Conservation (phyloP, 2,113 vertebrate species). For the Recurvirostra avosetta region DNA sequence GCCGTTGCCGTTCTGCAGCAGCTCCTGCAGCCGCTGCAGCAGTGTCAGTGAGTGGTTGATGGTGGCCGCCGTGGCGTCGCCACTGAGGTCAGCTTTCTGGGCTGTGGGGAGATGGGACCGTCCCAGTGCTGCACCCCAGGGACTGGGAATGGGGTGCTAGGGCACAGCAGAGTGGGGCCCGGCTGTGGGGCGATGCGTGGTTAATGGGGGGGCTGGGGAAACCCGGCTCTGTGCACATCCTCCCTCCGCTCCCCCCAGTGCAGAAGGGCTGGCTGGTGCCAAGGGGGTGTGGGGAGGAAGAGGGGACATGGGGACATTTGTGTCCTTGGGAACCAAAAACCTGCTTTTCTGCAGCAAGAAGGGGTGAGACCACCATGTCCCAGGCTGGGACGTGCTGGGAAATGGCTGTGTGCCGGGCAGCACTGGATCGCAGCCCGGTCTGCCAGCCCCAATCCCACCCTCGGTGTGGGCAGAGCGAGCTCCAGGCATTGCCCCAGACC, state of each 20-base stretch:
- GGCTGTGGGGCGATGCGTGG: rapidly evolving
- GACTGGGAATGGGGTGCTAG: rapidly evolving
- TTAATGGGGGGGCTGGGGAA: neutral
- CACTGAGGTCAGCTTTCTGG: slow-evolving; percentile 66
- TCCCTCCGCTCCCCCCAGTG: neutral
- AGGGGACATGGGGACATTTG: neutral
- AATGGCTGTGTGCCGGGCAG: slow-evolving; percentile 13
- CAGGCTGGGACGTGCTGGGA: slow-evolving; percentile 17
- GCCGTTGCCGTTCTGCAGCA: slow-evolving; percentile 83
- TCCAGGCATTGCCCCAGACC: neutral
- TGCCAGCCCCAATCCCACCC: neutral
- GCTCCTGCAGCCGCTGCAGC: slow-evolving; percentile 84
- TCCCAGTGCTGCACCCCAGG: neutral
- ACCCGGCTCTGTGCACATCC: neutral
- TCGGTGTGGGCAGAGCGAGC: neutral
- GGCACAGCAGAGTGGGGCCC: neutral
- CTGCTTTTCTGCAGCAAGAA: neutral
- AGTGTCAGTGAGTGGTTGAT: slow-evolving; percentile 86
- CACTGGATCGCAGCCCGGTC: neutral
- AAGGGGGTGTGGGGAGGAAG: neutral
- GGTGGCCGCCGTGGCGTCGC: slow-evolving; percentile 65
- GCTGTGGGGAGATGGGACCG: slow-evolving; percentile 55
- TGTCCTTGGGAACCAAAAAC: neutral
- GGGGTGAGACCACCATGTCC: slow-evolving; percentile 15
- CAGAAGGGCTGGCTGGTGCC: neutral